These are phyloP conservation scores for Parascotia fuliginaria DNA, from an alignment of 2,888 invertebrate species.

Conservation along the genomic window DNA sequence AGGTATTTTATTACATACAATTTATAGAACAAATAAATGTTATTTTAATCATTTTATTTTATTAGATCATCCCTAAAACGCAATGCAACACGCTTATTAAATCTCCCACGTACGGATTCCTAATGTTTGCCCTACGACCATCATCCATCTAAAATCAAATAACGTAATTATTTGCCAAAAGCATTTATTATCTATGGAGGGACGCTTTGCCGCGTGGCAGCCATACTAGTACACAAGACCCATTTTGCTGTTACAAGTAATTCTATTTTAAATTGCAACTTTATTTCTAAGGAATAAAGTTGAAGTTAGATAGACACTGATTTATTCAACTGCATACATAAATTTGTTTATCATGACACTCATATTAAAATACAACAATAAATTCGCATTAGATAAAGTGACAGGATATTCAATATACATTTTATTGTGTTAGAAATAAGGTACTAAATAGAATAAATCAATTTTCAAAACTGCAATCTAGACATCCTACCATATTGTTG, in stretches of 20 bases:
- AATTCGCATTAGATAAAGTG: background rate
- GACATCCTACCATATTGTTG: conserved; percentile 49
- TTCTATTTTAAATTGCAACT: conserved; percentile 1
- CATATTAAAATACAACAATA: conserved; percentile 12
- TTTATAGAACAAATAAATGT: too few species aligned
- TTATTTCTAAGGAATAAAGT: background rate
- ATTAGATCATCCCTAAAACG: conserved; percentile 32
- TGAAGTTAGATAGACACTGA: background rate
- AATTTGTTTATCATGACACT: conserved; percentile 25
- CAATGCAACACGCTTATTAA: conserved; percentile 49
- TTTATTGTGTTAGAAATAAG: conserved; percentile 12
- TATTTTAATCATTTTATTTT: background rate
- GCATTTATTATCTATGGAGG: conserved; percentile 80
- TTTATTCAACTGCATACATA: conserved; percentile 1
- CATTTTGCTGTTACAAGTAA: conserved; percentile 15
- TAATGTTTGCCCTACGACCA: conserved; percentile 75
- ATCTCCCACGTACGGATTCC: conserved; percentile 72
- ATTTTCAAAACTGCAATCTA: conserved; percentile 14
- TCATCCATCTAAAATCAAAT: conserved; percentile 83
- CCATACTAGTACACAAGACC: conserved; percentile 44
- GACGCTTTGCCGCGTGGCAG: conserved; percentile 74
- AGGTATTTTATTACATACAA: too few species aligned
- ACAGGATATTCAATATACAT: background rate
- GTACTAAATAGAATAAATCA: conserved; percentile 19
- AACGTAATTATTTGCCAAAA: conserved; percentile 83